Evolutionary conservation across 2,113 vertebrate species (phyloP).

Genomic region (Macrotus californicus): DNA sequence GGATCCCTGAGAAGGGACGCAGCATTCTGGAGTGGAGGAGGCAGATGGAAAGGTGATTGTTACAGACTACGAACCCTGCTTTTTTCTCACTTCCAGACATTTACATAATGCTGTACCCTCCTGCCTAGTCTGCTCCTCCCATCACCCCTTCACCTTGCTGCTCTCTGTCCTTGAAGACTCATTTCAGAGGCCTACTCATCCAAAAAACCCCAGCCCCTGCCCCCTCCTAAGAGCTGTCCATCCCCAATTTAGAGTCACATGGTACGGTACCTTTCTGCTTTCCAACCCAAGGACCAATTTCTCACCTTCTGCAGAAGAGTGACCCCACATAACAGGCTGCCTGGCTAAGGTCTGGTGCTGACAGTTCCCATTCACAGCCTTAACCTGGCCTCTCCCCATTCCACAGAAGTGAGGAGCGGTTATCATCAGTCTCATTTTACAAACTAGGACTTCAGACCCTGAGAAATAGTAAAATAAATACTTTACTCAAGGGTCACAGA

Average conservation of each 20-base stretch:
- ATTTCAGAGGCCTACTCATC: background rate
- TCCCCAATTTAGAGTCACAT: background rate
- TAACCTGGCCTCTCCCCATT: background rate
- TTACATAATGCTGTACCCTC: background rate
- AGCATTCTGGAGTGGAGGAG: background rate
- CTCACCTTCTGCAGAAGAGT: background rate
- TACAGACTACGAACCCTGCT: background rate
- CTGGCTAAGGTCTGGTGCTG: background rate
- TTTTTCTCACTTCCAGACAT: background rate
- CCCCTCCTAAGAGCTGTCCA: background rate
- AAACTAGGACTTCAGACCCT: background rate
- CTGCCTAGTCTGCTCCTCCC: background rate
- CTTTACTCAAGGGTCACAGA: background rate
- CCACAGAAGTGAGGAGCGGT: background rate
- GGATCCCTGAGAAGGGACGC: background rate
- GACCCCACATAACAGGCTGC: background rate
- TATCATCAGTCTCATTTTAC: background rate
- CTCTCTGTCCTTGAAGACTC: background rate
- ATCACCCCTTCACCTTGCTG: background rate
- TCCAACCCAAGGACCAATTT: background rate
- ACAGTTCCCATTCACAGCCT: background rate
- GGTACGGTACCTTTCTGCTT: background rate
- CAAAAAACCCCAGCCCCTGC: background rate
- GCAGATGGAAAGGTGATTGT: background rate
- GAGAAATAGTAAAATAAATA: conserved; percentile 34